phyloP scores from a whole-genome alignment of 2,888 invertebrate genomes.

The Eubasilissa splendida region DNA sequence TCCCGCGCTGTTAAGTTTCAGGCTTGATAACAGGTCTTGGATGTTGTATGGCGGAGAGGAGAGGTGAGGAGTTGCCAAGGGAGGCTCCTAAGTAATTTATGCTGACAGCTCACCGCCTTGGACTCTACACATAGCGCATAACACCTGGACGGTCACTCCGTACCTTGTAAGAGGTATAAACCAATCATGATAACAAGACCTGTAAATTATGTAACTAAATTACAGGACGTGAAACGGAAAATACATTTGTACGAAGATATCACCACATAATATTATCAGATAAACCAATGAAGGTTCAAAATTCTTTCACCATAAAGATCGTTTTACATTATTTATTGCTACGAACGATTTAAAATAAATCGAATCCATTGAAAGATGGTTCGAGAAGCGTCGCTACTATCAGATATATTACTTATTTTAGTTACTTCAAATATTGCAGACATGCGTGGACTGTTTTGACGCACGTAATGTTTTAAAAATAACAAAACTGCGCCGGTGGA shows the following conservation, averaged over 20 bases:
- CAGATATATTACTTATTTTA: neutral
- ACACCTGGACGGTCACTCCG: constrained; percentile 43
- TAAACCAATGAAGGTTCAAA: neutral
- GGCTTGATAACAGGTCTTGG: neutral
- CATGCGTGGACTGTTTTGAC: neutral
- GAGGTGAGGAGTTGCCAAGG: constrained; percentile 8
- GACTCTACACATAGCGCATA: neutral
- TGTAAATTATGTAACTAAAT: constrained; percentile 27
- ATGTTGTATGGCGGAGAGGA: neutral
- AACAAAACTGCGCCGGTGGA: constrained; percentile 8
- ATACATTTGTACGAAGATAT: constrained; percentile 13
- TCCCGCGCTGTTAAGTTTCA: neutral
- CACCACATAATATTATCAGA: neutral
- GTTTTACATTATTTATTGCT: neutral
- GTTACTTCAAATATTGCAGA: neutral
- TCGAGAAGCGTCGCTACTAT: neutral
- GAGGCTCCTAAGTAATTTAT: constrained; percentile 47
- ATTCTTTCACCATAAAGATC: neutral
- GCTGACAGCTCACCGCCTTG: constrained; percentile 47
- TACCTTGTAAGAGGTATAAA: constrained; percentile 33
- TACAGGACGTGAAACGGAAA: constrained; percentile 33
- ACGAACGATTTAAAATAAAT: neutral
- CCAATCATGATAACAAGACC: constrained; percentile 39
- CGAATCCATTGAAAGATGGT: neutral
- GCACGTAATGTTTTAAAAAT: neutral